Base-by-base conservation (phyloP, 2,113 vertebrate genomes). In the Carassius auratus region DNA sequence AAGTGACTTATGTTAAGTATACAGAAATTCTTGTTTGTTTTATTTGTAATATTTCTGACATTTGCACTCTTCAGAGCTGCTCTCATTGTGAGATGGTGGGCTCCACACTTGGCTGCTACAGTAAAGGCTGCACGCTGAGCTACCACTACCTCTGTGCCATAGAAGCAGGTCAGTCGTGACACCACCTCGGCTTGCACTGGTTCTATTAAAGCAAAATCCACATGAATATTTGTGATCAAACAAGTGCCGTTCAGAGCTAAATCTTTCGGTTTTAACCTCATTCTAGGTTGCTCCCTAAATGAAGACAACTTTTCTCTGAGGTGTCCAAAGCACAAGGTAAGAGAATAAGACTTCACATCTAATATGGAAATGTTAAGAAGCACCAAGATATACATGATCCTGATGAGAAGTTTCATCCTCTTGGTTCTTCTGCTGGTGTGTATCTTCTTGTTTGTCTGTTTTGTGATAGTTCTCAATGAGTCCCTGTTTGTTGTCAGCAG, bases 271-370 rank as follows among this genome's bases (percentile, higher is more conserved):
- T 45, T 69, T 94, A 5, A 85, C 0, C 91, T 23, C 87, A 87
- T 3, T 66, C 45, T 66, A 42, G 98, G 98, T 94, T 99, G 98
- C 95, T 96, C 96, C 95, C 95, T 99, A 89, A 99, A 97, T 2
- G 98, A 99, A 95, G 98, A 99, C 86, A 99, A 99, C 94, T 98
- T 97, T 93, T 99, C 98, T 76, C 94, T 99, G 94, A 97, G 97
- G 91, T 99, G 98, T 96, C 97, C 97, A 92, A 99, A 99, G 97
- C 98, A 99, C 97, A 99, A 99, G 97, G 98, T 99, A 96, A 96
- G 95, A 91, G 84, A 88, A 88, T 13, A 0, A n/a, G 21, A 3
- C 8, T 50, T 36, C 55, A 42, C 55, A 13, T 8, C n/a, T 48
- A 23, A 3, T 74, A 2, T 50, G 33, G 78, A 42, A 15, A 26